Base-by-base conservation (phyloP, 1,140 invertebrate genomes). In the Streblospio benedicti region DNA sequence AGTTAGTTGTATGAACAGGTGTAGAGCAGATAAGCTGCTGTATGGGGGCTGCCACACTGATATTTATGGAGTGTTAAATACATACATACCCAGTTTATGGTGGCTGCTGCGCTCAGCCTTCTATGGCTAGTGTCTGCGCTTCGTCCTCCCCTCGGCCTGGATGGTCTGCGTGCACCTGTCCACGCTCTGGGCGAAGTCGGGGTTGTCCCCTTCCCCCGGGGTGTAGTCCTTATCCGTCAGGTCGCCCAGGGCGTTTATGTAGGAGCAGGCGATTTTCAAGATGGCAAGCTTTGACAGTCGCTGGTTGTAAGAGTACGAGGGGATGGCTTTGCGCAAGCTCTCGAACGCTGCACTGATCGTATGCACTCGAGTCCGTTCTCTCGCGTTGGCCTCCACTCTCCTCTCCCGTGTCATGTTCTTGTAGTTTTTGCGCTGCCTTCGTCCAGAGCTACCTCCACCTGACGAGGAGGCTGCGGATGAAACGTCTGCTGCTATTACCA, bases 341-440 rank as follows among this genome's bases (percentile, higher is more conserved):
- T 96, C 91, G 75, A 94, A 96, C 0, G 91, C 91, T 0, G 91
- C 91, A 70, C 90, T 93, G 61, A 96, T 95, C 0, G 91, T 94
- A 74, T 96, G 92, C 1, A 96, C 92, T 43, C 92, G 80, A 6
- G 91, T 92, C 33, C 92, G 79, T 75, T 96, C 92, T 1, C 92
- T 81, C 0, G 91, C 92, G 69, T 96, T 96, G 0, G 92, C 92
- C 75, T 96, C 91, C 67, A 94, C 92, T 31, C 91, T 79, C 61
- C 91, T 81, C 69, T 93, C 91, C 27, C 90, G 79, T 0, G 90
- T 94, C 91, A 94, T 93, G 71, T 93, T 94, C 71, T 95, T 94
- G 75, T 94, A 93, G 73, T 93, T 93, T 61, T 91, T 85, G 67
- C 90, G 87, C 52, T 89, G 69, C 31, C 60, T 84, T 28, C 64